Evolutionary conservation across 2,113 vertebrate species (phyloP).

Genomic region (Dicrurus megarhynchus): DNA sequence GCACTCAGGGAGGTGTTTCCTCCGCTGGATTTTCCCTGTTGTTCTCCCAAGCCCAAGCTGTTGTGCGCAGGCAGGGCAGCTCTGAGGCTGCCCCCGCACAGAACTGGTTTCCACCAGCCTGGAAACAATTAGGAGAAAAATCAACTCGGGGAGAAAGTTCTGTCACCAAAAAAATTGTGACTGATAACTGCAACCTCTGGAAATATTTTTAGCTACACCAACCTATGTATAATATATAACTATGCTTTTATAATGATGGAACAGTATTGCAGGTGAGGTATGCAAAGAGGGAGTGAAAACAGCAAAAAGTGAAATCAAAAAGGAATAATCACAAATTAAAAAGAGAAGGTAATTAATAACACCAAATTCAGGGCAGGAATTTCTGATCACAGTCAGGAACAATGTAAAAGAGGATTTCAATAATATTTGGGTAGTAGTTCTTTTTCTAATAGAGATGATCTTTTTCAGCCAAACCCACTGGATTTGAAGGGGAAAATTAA

Average conservation of each 20-base stretch:
- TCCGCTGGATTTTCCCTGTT: accelerated
- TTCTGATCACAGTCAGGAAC: background rate
- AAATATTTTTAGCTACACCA: background rate
- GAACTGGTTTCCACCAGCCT: background rate
- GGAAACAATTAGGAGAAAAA: background rate
- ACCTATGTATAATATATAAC: background rate
- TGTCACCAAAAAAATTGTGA: background rate
- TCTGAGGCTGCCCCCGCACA: background rate
- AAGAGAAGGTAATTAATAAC: background rate
- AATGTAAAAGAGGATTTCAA: background rate
- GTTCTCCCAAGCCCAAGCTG: background rate
- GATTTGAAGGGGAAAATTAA: background rate
- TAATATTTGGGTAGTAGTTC: background rate
- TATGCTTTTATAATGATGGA: background rate
- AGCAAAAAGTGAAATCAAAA: background rate
- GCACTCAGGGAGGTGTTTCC: background rate
- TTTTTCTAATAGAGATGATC: background rate
- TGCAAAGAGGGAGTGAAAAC: background rate
- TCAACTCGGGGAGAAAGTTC: background rate
- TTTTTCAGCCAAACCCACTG: background rate
- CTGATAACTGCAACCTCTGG: background rate
- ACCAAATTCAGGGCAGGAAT: background rate
- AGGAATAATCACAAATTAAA: background rate
- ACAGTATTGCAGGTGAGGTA: background rate
- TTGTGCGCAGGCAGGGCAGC: accelerated